Evolutionary conservation across 2,888 invertebrate genomes (phyloP).

Genomic region (Phengaris arion): DNA sequence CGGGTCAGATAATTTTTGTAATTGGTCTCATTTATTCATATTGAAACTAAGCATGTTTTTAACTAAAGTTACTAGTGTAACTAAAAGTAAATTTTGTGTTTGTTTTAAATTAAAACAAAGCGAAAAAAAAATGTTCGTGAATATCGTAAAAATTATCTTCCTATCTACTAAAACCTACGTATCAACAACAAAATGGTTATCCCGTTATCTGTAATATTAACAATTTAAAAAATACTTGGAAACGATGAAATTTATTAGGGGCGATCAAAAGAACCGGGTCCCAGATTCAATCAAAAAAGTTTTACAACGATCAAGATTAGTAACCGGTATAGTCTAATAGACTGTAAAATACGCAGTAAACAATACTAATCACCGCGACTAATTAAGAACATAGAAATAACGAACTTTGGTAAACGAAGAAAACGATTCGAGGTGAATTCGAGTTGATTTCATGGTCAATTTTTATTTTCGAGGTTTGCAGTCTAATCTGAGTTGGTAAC

Average conservation of each 20-base stretch:
- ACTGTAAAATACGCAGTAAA: conserved; percentile 38
- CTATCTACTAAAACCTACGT: not conserved
- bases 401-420: conserved; percentile 47
- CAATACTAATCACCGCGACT: conserved; percentile 39
- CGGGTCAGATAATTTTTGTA: conserved; percentile 63
- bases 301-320: conserved; percentile 19
- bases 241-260: conserved; percentile 7
- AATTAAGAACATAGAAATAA: conserved; percentile 50
- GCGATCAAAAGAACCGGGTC: conserved; percentile 13
- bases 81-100: not conserved
- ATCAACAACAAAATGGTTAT: not conserved
- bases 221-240: not conserved
- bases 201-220: not conserved
- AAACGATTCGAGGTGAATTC: conserved; percentile 44
- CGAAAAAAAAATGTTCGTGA: not conserved
- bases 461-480: conserved; percentile 74
- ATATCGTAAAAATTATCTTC: not conserved
- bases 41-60: conserved; percentile 8
- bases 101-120: not conserved
- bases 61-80: too few species aligned
- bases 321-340: conserved; percentile 25
- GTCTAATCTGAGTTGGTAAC: conserved; percentile 72
- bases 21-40: conserved; percentile 48
- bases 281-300: conserved; percentile 6
- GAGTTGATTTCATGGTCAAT: conserved; percentile 76